Base-by-base conservation (phyloP, 2,113 vertebrate species). In the Xenopus borealis region DNA sequence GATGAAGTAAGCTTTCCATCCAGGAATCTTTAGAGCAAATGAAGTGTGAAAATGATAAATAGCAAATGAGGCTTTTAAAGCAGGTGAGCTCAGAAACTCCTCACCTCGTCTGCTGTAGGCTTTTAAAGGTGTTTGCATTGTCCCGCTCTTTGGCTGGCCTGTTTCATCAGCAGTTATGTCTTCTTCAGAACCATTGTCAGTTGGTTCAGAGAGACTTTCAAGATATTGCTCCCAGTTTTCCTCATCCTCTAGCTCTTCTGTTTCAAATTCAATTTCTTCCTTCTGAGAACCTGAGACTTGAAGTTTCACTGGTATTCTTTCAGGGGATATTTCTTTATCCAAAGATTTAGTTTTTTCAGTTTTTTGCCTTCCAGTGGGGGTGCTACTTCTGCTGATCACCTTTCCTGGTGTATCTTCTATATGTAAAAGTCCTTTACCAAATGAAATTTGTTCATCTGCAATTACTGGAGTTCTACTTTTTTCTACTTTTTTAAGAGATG, bases 51-150 rank as follows among this genome's bases (percentile, higher is more conserved):
- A 70, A 77, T 77, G 74, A 64, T 64, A 47, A 40, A 46, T 64
- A 45, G 74, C 58, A 57, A 33, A 77, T 70, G 59, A 70, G 20
- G 13, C 20, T 53, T 20, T 5, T 78, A 81, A 83, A 80, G 81
- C 83, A 79, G 80, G 79, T 78, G 72, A 44, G 72, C 69, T 23
- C 78, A 65, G 18, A 19, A 75, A 83, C 80, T 58, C 83, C 92
- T 95, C 93, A 95, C 93, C 94, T 95, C 85, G 85, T 85, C 84
- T 93, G 78, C 83, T 67, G 20, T 78, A 86, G 66, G 89, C 85
- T 78, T 88, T 87, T 76, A 86, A 89, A 77, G 94, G 92, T 83
- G 89, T 88, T 77, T 94, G 88, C 80, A 89, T 0, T 18, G 79
- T 82, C 33, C 86, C 89, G 59, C 0, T 0, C 50, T 85, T 83